Base-by-base conservation (phyloP, 2,113 vertebrate species). In the Melanerpes formicivorus region DNA sequence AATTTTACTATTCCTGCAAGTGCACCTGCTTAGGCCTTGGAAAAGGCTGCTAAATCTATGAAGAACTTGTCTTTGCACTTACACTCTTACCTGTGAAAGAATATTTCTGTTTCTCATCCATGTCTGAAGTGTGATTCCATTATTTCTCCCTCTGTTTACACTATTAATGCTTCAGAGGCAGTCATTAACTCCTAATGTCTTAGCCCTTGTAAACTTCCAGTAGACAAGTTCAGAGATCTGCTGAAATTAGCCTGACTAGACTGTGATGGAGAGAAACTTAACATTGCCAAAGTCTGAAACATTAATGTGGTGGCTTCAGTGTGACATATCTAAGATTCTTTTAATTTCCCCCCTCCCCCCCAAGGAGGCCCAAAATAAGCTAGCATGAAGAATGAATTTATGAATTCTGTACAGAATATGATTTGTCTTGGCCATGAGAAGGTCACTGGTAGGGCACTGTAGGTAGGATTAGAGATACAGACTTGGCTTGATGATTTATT, bases 401-500 rank as follows among this genome's bases (percentile, higher is more conserved):
- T 17, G 0, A 60, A 80, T 92, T 93, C 70, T 65, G 21, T 54
- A 11, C 13, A 86, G 89, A 75, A 62, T 80, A 80, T 80, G 52
- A 64, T 89, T 95, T 72, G 76, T 96, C 87, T 71, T 67, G 50
- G 60, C 79, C 82, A 62, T 72, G 64, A 50, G 87, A 78, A 82
- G 83, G 91, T 95, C 90, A 88, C 16, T 84, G 60, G 66, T 72
- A 83, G 88, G 83, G 73, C 84, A 90, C 7, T 48, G 44, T 64
- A 94, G 74, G 80, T 91, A 85, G 84, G 84, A 75, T 75, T 70
- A 95, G 75, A 87, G 72, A 71, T 34, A 74, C 32, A 63, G 90
- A 77, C 93, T 93, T 71, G 64, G 34, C 64, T 91, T 87, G 74
- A 83, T 83, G 73, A 96, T 94, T 97, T 95, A 93, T 93, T 80